Base-by-base conservation (phyloP, 2,113 vertebrate genomes). In the Strigops habroptila region DNA sequence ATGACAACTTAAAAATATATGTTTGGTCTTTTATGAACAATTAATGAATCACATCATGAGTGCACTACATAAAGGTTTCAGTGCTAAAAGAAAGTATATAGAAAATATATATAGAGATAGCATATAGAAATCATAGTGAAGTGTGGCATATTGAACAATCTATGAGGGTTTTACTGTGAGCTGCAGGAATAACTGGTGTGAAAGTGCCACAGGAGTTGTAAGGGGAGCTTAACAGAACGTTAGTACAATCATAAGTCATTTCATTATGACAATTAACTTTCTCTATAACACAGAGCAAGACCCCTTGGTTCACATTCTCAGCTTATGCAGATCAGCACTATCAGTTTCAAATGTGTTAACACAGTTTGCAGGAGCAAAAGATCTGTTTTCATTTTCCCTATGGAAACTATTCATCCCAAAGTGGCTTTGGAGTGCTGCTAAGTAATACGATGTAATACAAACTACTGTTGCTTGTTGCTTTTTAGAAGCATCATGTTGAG, bases 301-400 rank as follows among this genome's bases (percentile, higher is more conserved):
- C 55, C 23, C 14, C 27, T 25, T 86, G 60, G 18, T 59, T 91
- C 76, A n/a, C 33, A 64, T 84, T 83, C 51, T 67, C 39, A 64
- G 23, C 33, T 90, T 90, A 60, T 68, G 55, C 55, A 94, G 69
- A 60, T 37, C 53, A 82, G 48, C 8, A 12, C 64, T 81, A 71
- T 75, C 76, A 39, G 28, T 78, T 95, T 95, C 76, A 86, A 85
- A 68, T 25, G 51, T 55, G 52, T 53, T 88, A 75, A 97, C 71
- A n/a, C 27, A 53, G 21, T 75, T 94, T 88, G 14, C 55, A 48
- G 37, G 28, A 82, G 39, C 33, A 90, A 86, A 86, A 73, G 37
- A 64, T 80, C 73, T 70, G 28, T 35, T 92, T 93, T 91, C 24
- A 43, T 84, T 96, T 90, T 86, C 41, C 60, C 83, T n/a, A 37